Base-by-base conservation (phyloP, 2,888 invertebrate genomes). In the Cheiracanthium punctorium region DNA sequence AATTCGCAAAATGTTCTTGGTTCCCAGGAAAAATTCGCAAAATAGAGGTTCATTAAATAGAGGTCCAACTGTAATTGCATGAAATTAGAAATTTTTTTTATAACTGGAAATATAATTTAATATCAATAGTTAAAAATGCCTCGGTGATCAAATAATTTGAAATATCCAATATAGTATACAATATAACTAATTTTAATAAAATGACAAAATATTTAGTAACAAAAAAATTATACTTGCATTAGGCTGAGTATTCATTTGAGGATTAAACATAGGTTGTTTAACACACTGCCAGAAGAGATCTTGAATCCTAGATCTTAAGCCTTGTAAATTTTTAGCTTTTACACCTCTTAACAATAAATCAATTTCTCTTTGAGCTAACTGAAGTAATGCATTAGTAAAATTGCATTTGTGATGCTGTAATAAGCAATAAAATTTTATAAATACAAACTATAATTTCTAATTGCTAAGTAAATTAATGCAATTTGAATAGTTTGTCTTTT, bases 351-450 rank as follows among this genome's bases (percentile, higher is more conserved):
- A 93, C 17, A 95, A 91, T 12, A 96, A 92, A 88, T 94, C 94
- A 81, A 95, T 94, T 91, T 95, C 95, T 90, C 95, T 93, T 90
- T 96, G 95, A 71, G 96, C 92, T 70, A 96, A 92, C 72, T 92
- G 92, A 58, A 94, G 93, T 72, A 96, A 91, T 88, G 92, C 92
- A 86, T 91, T 91, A 1, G 92, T 92, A 65, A 92, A 89, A 87
- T 91, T 91, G 85, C 92, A 91, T 90, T 92, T 91, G 89, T 92
- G 24, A 20, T 58, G 24, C 30, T 69, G 69, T 29, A 69, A 65
- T 37, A 37, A 37, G 37, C n/a, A 32, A 69, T 58, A 58, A 58
- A 58, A 24, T 37, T n/a, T n/a, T n/a, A n/a, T n/a, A n/a, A n/a
- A n/a, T n/a, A n/a, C n/a, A n/a, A n/a, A n/a, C n/a, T n/a, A n/a